Evolutionary conservation across 2,113 vertebrate genomes (phyloP).

Genomic region (Corydoras maculifer): DNA sequence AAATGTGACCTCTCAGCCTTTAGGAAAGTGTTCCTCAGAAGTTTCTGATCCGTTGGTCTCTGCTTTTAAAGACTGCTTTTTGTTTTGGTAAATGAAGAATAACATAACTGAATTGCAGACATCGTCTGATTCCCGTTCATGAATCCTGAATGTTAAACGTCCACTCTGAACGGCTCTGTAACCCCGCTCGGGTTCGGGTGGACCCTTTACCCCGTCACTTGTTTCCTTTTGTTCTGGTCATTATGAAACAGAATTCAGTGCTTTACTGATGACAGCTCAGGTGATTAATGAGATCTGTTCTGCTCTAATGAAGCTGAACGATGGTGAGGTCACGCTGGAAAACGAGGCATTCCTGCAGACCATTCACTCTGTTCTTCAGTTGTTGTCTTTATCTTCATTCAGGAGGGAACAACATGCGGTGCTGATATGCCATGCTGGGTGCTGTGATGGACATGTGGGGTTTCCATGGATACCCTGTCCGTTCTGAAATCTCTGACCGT

Average conservation of each 20-base stretch:
- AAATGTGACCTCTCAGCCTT: too few species aligned
- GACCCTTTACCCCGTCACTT: conserved; percentile 1
- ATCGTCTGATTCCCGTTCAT: too few species aligned
- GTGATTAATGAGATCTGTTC: not conserved
- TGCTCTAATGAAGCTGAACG: not conserved
- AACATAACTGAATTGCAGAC: too few species aligned
- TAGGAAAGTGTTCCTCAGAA: too few species aligned
- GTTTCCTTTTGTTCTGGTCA: not conserved
- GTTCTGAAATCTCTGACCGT: conserved; percentile 50
- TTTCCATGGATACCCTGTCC: conserved; percentile 67
- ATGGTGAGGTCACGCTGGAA: not conserved
- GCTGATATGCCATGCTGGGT: conserved; percentile 44
- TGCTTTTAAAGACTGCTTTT: too few species aligned
- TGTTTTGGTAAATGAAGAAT: too few species aligned
- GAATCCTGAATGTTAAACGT: too few species aligned
- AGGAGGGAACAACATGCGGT: conserved; percentile 23
- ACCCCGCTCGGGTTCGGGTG: not conserved
- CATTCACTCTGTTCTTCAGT: not conserved
- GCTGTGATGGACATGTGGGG: conserved; percentile 50
- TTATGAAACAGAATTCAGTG: not conserved
- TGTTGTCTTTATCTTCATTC: not conserved
- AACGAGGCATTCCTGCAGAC: conserved; percentile 10
- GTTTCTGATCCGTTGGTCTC: too few species aligned
- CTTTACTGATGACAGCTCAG: not conserved
- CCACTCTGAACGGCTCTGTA: not conserved